phyloP scores from a whole-genome alignment of 2,888 invertebrate species.

The Proisotoma minuta region DNA sequence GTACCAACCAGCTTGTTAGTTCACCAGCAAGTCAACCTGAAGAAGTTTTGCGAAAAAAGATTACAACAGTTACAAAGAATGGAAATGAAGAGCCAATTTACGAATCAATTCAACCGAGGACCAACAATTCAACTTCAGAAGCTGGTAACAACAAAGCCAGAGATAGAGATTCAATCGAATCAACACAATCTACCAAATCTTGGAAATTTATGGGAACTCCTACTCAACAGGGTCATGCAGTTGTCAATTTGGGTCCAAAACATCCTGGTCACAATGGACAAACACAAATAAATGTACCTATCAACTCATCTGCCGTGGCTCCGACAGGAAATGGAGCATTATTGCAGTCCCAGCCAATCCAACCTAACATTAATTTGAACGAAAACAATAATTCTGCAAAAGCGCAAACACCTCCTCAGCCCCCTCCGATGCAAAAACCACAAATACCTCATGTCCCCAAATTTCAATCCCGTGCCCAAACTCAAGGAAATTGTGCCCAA shows the following conservation, averaged over 20 bases:
- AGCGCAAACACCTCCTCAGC: not conserved
- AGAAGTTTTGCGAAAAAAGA: not conserved
- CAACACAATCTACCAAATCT: conserved; percentile 44
- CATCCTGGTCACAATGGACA: not conserved
- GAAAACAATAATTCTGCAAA: not conserved
- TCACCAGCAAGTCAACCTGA: not conserved
- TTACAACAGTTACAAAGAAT: conserved; percentile 48
- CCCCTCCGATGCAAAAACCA: not conserved
- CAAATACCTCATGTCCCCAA: not conserved
- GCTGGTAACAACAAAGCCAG: not conserved
- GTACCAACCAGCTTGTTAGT: not conserved
- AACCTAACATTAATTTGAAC: not conserved
- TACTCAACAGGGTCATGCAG: conserved; percentile 49
- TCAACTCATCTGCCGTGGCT: not conserved
- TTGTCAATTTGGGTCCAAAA: not conserved
- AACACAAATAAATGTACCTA: not conserved
- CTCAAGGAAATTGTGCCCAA: not conserved
- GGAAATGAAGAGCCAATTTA: conserved; percentile 68
- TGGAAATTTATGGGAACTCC: conserved; percentile 49
- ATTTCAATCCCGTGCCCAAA: not conserved
- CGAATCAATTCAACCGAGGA: conserved; percentile 71
- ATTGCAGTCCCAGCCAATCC: not conserved
- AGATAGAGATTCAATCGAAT: not conserved
- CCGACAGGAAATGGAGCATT: too few relatives aligned
- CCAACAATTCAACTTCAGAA: not conserved